A percentile compares a stretch with the other conserved stretches of the same genome.
These are phyloP conservation scores for Melozone crissalis DNA, from an alignment of 2,113 vertebrate species.

Conservation along the genomic window DNA sequence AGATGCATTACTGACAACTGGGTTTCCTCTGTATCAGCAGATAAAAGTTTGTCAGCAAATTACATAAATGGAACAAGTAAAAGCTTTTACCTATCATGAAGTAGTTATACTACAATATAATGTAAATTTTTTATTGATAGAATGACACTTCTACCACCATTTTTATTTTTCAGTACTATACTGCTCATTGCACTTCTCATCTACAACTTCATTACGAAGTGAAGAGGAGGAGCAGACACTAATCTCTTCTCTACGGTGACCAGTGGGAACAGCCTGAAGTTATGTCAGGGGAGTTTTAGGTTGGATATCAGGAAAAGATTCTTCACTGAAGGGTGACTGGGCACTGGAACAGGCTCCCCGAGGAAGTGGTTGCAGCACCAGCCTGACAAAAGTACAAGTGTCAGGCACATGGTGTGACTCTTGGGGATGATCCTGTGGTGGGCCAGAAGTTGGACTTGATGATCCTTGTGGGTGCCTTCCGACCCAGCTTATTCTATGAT, in stretches of 20 bases:
- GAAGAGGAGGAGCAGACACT: not conserved
- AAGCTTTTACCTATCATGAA: not conserved
- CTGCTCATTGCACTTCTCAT: not conserved
- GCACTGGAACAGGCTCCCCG: not conserved
- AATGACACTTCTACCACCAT: not conserved
- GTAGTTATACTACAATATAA: not conserved
- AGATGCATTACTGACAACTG: not conserved
- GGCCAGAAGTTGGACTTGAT: accelerated
- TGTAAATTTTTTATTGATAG: not conserved
- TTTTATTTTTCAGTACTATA: not conserved
- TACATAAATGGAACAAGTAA: not conserved
- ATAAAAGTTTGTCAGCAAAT: not conserved
- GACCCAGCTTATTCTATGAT: not conserved
- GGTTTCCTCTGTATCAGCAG: not conserved
- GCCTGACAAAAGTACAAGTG: not conserved
- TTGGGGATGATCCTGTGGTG: not conserved
- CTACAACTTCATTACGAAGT: not conserved
- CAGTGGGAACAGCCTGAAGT: not conserved
- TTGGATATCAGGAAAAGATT: not conserved
- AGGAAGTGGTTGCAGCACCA: not conserved
- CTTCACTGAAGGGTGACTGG: not conserved
- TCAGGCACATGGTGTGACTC: not conserved
- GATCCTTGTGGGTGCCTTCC: not conserved
- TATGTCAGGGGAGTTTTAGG: not conserved
- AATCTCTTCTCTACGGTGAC: not conserved